These are phyloP conservation scores for Enoplosus armatus DNA, from an alignment of 2,797 vertebrate species.

Conservation along the genomic window DNA sequence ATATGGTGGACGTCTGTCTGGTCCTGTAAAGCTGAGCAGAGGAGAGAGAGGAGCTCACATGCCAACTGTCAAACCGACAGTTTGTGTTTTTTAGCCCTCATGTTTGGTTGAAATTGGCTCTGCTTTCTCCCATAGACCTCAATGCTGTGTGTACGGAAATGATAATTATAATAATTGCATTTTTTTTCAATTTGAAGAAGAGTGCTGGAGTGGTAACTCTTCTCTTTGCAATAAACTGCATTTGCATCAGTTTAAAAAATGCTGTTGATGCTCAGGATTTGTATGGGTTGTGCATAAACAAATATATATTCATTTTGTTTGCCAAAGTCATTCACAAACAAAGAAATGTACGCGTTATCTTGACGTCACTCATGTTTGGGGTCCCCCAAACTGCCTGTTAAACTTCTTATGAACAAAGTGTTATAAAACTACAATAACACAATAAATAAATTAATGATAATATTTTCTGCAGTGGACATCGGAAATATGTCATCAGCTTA, in stretches of 20 bases:
- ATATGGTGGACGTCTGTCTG: constrained; percentile 56
- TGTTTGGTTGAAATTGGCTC: neutral
- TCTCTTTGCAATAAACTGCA: neutral
- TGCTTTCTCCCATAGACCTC: neutral
- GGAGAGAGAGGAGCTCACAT: constrained; percentile 2
- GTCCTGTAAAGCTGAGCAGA: constrained; percentile 35
- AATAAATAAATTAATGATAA: neutral
- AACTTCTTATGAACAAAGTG: neutral
- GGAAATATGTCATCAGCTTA: neutral
- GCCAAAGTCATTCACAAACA: neutral
- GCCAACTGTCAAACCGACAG: constrained; percentile 1
- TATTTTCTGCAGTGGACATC: neutral
- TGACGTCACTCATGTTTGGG: neutral
- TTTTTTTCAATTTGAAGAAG: neutral
- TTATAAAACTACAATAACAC: constrained; percentile 4
- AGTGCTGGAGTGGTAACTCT: too few species aligned
- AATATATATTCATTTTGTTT: neutral
- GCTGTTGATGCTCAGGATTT: neutral
- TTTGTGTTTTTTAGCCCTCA: neutral
- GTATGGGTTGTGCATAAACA: neutral
- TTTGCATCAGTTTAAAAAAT: too few species aligned
- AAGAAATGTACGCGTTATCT: neutral
- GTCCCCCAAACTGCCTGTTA: neutral
- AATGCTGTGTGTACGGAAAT: neutral
- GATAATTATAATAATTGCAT: neutral